phyloP scores from a whole-genome alignment of 2,888 invertebrate species.

The Epistrophella euchroma region DNA sequence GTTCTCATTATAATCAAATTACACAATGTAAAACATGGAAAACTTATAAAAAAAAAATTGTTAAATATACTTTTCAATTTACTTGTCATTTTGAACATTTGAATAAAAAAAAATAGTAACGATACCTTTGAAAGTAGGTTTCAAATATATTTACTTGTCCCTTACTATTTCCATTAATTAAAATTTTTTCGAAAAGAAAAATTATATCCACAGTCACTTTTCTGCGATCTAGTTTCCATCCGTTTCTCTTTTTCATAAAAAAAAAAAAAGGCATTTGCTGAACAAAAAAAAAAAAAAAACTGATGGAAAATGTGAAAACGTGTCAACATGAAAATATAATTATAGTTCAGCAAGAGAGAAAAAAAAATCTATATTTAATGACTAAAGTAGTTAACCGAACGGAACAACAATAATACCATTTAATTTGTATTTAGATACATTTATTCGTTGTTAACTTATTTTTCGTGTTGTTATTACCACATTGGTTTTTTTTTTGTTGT shows the following conservation, averaged over 20 bases:
- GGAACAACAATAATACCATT: constrained; percentile 59
- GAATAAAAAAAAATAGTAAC: constrained; percentile 8
- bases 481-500: constrained; percentile 33
- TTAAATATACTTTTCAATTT: constrained; percentile 58
- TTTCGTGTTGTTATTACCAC: constrained; percentile 65
- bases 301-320: constrained; percentile 77
- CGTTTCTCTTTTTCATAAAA: constrained; percentile 35
- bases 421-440: constrained; percentile 72
- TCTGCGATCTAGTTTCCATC: constrained; percentile 48
- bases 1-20: constrained; percentile 60
- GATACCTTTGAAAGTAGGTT: background rate
- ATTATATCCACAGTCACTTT: constrained; percentile 52
- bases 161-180: constrained; percentile 55
- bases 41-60: constrained; percentile 17
- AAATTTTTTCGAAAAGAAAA: constrained; percentile 51
- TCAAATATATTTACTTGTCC: constrained; percentile 22
- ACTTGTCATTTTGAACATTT: constrained; percentile 21
- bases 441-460: constrained; percentile 69
- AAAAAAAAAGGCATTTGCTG: constrained; percentile 8
- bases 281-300: background rate
- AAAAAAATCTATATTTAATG: constrained; percentile 59
- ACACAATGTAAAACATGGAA: constrained; percentile 7
- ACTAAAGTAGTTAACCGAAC: constrained; percentile 43
- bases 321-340: constrained; percentile 78
- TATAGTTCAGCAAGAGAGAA: constrained; percentile 60